Evolutionary conservation across 2,888 invertebrate species (phyloP), one percentile per base, ranked within the genome.

Genomic region (Drosophila lutescens): DNA sequence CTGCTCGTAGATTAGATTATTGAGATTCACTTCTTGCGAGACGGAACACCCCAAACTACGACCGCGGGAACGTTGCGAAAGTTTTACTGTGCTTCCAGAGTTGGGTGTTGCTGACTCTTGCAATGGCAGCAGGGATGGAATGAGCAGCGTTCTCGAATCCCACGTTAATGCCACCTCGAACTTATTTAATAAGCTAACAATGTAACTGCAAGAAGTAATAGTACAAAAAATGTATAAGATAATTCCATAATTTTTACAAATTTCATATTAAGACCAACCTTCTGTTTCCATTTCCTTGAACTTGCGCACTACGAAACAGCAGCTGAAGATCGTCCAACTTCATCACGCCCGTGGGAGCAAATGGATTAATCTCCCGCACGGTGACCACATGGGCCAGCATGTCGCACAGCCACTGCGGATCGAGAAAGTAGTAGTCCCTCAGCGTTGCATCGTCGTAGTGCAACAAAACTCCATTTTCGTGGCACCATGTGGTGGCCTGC

Each of bases 351-450:
- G 96, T 96, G 77, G 95, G 94, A 0, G 98, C 98, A 91, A 98
- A 98, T 0, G 98, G 98, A 93, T 99, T 99, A 78, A 99, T 97
- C 93, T 99, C 98, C n/a, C 98, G 93, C 20, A 99, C 97, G 0
- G 99, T 98, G 38, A 99, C 98, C 1, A 99, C 98, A 91, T 98
- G 98, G 0, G 99, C 98, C 41, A 99, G 92, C 94, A 99, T 97
- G 91, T 99, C 99, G 92, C 99, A 99, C 44, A 99, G 93, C 99
- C 99, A 99, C 91, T 99, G 99, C 0, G 99, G 99, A 91, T 98
- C 97, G 47, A 99, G 93, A 92, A 99, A 99, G 92, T 98, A 99
- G 54, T 98, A 93, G 92, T 99, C 98, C 89, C 97, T 96, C 2
- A 98, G 93, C 0, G 98, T 97, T 0, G 98, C 97, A 91, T 98